These are phyloP conservation scores for Halictus rubicundus DNA, from an alignment of 1,140 invertebrate genomes.

Conservation along the genomic window DNA sequence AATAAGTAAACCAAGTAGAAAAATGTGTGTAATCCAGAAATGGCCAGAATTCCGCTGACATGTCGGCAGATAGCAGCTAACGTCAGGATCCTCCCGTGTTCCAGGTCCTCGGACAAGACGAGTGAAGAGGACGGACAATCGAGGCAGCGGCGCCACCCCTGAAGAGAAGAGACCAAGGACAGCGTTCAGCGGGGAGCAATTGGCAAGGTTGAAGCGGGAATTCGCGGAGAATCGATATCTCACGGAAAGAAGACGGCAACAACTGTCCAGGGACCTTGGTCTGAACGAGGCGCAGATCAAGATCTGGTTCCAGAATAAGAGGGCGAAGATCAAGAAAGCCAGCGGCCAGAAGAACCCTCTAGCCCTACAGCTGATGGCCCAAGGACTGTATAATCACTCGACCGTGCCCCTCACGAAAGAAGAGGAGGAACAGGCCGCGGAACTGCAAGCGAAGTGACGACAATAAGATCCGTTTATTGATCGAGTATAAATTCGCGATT, in stretches of 20 bases:
- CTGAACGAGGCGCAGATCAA: constrained; percentile 99
- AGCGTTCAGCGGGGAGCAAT: constrained; percentile 97
- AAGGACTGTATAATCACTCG: constrained; percentile 95
- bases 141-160: constrained; percentile 53
- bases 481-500: neutral
- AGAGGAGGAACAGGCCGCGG: constrained; percentile 86
- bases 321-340: constrained; percentile 99
- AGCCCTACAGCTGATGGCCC: constrained; percentile 96
- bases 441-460: constrained; percentile 78
- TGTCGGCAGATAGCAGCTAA: constrained; percentile 71
- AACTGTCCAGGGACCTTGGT: constrained; percentile 94
- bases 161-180: constrained; percentile 98
- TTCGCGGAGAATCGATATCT: constrained; percentile 98
- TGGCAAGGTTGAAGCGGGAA: constrained; percentile 95
- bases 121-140: constrained; percentile 68
- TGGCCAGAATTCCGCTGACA: constrained; percentile 12
- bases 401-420: constrained; percentile 91
- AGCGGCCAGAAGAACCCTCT: constrained; percentile 93
- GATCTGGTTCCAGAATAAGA: constrained; percentile 99
- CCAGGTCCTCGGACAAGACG: constrained; percentile 75
- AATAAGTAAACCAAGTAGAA: no score
- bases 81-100: constrained; percentile 67
- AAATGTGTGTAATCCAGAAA: neutral
- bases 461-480: constrained; percentile 20
- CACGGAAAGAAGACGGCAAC: constrained; percentile 95